A percentile compares a stretch with the other conserved stretches of the same genome.
These are phyloP conservation scores for Cosmorhoe ocellata DNA, from an alignment of 2,888 invertebrate genomes.

Conservation along the genomic window DNA sequence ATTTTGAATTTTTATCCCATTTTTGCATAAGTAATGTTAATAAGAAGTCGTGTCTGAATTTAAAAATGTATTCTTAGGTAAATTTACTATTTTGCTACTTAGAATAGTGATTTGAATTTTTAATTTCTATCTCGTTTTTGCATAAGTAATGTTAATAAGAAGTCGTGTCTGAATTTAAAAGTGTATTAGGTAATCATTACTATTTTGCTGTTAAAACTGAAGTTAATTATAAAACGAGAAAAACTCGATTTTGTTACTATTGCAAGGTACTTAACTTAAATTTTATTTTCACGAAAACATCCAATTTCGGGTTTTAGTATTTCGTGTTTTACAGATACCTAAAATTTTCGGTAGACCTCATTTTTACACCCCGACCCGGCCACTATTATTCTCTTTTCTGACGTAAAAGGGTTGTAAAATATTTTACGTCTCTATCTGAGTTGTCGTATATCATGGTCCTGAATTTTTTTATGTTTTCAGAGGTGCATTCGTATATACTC, in stretches of 20 bases:
- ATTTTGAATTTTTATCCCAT: slow-evolving; percentile 19
- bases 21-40: slow-evolving; percentile 24
- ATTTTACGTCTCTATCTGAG: background rate
- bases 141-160: slow-evolving; percentile 20
- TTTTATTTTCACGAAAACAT: no score
- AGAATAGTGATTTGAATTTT: slow-evolving; percentile 11
- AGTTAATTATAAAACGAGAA: no score
- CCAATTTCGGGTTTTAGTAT: no score
- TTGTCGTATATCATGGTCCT: background rate
- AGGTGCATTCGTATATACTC: background rate
- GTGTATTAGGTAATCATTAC: background rate
- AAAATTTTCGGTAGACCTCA: background rate
- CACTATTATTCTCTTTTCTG: background rate
- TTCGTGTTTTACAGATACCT: no score
- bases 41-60: background rate
- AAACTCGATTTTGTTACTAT: no score
- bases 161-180: background rate
- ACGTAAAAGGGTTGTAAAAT: background rate
- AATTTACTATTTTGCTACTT: no score
- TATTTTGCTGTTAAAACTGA: no score
- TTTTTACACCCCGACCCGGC: background rate
- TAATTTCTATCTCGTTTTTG: slow-evolving; percentile 19
- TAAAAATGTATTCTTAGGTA: background rate
- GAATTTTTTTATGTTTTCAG: background rate
- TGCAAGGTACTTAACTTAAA: no score